These are phyloP conservation scores for Lepus townsendii DNA, from an alignment of 2,797 vertebrate genomes.

Conservation along the genomic window DNA sequence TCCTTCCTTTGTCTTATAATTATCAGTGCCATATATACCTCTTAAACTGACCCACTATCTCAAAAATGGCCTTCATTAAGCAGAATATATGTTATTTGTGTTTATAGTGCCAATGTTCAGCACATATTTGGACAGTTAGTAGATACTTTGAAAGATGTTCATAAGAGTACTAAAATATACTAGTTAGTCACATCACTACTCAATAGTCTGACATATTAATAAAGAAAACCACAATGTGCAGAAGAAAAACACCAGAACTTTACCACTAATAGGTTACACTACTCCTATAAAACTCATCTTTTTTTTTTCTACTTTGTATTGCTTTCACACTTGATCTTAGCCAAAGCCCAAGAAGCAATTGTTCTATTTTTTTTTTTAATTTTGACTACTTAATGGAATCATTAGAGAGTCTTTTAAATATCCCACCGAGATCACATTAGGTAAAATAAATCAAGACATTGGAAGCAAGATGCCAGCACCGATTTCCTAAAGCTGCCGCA, in stretches of 20 bases:
- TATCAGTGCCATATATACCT: neutral
- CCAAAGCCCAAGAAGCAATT: too few relatives aligned
- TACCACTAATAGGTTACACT: neutral
- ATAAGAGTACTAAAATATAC: neutral
- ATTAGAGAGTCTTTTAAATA: neutral
- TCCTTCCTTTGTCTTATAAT: neutral
- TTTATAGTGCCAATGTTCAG: neutral
- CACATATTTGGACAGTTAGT: neutral
- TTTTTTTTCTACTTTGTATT: neutral
- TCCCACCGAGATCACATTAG: neutral
- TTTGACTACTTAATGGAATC: neutral
- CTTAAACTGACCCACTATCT: neutral
- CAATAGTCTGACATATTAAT: neutral
- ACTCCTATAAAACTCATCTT: neutral
- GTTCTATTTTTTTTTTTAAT: neutral
- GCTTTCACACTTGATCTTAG: neutral
- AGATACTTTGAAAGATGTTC: neutral
- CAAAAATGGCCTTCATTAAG: neutral
- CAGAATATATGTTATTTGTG: neutral
- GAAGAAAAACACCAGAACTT: neutral
- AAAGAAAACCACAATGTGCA: neutral
- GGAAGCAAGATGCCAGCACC: neutral
- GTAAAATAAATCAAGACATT: conserved; percentile 31
- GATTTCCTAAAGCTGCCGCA: neutral
- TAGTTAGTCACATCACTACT: neutral